Percentiles rank a stretch among this genome's conserved stretches.
phyloP scores from a whole-genome alignment of 2,113 vertebrate species.

The Burhinus bistriatus region DNA sequence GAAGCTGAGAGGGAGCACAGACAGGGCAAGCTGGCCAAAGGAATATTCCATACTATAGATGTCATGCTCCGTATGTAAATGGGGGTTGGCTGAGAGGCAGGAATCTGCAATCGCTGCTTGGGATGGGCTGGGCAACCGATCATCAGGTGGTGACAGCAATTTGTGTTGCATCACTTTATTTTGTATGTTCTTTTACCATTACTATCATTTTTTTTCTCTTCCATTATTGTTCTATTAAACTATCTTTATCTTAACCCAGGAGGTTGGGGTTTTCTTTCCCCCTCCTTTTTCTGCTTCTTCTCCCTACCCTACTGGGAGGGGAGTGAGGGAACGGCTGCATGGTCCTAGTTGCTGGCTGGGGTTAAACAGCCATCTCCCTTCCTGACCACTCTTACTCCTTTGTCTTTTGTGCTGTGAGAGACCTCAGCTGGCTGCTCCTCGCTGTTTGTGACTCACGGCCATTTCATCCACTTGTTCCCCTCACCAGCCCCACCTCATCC shows the following conservation, averaged over 20 bases:
- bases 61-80: no score
- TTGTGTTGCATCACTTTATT: not conserved
- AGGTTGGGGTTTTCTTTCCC: not conserved
- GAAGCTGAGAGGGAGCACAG: no score
- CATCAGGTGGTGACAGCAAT: not conserved
- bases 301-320: not conserved
- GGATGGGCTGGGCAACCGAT: no score
- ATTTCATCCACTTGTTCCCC: not conserved
- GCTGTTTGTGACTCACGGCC: not conserved
- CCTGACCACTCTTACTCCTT: not conserved
- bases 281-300: not conserved
- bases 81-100: no score
- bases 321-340: not conserved
- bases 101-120: no score
- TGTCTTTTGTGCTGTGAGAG: not conserved
- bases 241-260: not conserved
- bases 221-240: not conserved
- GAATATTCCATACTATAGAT: no score
- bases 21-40: no score
- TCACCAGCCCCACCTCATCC: not conserved
- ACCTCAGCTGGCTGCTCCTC: not conserved
- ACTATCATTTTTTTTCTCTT: not conserved
- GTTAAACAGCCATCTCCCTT: not conserved
- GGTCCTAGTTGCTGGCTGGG: not conserved
- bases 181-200: not conserved